These are phyloP conservation scores for Anorthoa munda DNA, from an alignment of 2,888 invertebrate genomes.

Conservation along the genomic window DNA sequence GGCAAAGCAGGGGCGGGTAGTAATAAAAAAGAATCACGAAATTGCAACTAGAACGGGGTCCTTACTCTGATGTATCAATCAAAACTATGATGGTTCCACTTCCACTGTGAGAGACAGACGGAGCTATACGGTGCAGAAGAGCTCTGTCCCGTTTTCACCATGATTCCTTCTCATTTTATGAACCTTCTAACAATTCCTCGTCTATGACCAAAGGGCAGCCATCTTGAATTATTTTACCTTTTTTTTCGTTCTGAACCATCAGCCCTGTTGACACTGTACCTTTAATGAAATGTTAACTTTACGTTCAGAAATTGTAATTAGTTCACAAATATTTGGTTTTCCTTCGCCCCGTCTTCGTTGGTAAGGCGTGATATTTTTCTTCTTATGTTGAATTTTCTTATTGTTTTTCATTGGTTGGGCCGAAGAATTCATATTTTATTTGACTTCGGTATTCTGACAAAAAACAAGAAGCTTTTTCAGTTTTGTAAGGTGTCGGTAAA, in stretches of 20 bases:
- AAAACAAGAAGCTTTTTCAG: neutral
- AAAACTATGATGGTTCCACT: too few relatives aligned
- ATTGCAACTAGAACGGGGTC: neutral
- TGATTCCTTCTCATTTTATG: neutral
- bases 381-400: slow-evolving; percentile 33
- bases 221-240: slow-evolving; percentile 64
- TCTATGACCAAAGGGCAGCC: slow-evolving; percentile 30
- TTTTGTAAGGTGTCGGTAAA: neutral
- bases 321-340: slow-evolving; percentile 75
- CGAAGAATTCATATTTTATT: slow-evolving; percentile 29
- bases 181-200: slow-evolving; percentile 37
- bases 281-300: slow-evolving; percentile 80
- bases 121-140: too few relatives aligned
- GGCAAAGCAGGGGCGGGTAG: neutral
- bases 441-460: neutral
- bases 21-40: neutral
- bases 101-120: too few relatives aligned
- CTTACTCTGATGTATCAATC: too few relatives aligned
- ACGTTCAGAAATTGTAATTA: slow-evolving; percentile 77
- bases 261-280: slow-evolving; percentile 70
- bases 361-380: slow-evolving; percentile 52
- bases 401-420: slow-evolving; percentile 44
- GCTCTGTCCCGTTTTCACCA: too few relatives aligned
- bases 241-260: slow-evolving; percentile 57
- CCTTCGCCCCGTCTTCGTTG: slow-evolving; percentile 38